These are phyloP conservation scores for Phymastichus coffea DNA, from an alignment of 1,140 invertebrate species.

Conservation along the genomic window DNA sequence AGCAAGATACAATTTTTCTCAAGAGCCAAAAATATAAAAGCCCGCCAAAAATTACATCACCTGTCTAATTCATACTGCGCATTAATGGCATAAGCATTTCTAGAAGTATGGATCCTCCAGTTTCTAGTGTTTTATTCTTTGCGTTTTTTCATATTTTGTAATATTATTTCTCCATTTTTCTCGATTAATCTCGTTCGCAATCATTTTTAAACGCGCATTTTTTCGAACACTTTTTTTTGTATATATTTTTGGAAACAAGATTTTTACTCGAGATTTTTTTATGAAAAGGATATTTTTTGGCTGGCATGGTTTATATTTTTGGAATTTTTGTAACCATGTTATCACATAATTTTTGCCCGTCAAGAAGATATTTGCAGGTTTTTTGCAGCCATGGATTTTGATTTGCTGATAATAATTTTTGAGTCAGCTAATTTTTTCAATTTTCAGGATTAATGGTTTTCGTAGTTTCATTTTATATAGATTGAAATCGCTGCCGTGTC, in stretches of 20 bases:
- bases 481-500: no score
- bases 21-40: constrained; percentile 59
- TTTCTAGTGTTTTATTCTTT: no score
- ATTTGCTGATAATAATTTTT: constrained; percentile 54
- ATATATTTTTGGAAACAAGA: constrained; percentile 1
- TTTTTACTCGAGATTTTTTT: constrained; percentile 19
- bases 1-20: no score
- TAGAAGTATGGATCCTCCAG: no score
- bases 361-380: constrained; percentile 50
- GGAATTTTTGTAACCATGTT: constrained; percentile 48
- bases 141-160: no score
- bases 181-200: constrained; percentile 5
- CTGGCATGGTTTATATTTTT: constrained; percentile 59
- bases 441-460: constrained; percentile 28
- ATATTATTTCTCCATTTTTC: no score
- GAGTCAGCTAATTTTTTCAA: constrained; percentile 53
- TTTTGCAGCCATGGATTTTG: constrained; percentile 53
- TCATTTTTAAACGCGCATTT: constrained; percentile 17
- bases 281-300: constrained; percentile 42
- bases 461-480: no score
- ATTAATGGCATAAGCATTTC: no score
- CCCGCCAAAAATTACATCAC: constrained; percentile 57
- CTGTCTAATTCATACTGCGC: no score
- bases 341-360: constrained; percentile 33
- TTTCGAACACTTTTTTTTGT: background rate